These are phyloP conservation scores for Spondyliosoma cantharus DNA, from an alignment of 2,797 vertebrate species.

Conservation along the genomic window DNA sequence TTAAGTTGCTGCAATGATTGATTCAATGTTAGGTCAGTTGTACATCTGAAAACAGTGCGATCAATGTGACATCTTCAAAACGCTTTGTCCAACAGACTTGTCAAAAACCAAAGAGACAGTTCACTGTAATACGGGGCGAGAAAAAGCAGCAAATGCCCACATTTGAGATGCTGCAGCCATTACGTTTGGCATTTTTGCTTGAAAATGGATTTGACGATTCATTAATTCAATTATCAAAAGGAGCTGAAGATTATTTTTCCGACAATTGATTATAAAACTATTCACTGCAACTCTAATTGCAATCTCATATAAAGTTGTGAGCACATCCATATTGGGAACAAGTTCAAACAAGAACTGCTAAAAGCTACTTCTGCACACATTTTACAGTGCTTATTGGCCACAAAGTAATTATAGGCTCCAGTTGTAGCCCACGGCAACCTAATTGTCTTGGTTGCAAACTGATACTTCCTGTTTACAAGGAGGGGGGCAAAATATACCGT, in stretches of 20 bases:
- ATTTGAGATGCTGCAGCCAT: not conserved
- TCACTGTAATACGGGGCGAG: not conserved
- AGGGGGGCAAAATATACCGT: not conserved
- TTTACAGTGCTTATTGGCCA: not conserved
- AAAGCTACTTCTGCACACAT: not conserved
- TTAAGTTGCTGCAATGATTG: too few species aligned
- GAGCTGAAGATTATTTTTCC: not conserved
- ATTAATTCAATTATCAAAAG: not conserved
- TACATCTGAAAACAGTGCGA: too few species aligned
- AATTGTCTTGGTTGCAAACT: not conserved
- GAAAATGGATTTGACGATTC: not conserved
- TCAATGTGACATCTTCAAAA: too few species aligned
- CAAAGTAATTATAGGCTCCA: not conserved
- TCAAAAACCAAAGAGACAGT: not conserved
- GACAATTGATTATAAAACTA: not conserved
- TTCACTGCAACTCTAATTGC: not conserved
- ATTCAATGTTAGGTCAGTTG: too few species aligned
- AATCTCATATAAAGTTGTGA: not conserved
- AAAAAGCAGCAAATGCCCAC: not conserved
- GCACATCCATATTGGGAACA: not conserved
- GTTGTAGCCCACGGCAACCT: conserved; percentile 3
- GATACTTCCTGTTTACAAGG: conserved; percentile 17
- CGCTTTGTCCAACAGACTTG: too few species aligned
- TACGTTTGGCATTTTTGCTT: not conserved
- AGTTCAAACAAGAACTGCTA: not conserved